phyloP scores from a whole-genome alignment of 2,888 invertebrate species.

The Hylaea fasciaria region DNA sequence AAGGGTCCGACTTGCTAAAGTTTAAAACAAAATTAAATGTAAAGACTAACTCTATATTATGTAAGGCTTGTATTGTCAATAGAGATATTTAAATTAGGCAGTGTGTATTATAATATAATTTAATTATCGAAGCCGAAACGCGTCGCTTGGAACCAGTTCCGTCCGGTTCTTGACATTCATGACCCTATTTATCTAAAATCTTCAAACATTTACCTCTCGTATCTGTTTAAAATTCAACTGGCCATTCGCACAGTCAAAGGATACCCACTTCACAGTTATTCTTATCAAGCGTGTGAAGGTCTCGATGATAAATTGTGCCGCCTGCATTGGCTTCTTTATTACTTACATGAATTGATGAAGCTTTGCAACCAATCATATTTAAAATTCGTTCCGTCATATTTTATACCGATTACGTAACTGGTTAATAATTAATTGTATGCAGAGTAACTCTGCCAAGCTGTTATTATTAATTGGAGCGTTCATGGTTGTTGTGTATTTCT shows the following conservation, averaged over 20 bases:
- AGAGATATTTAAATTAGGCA: conserved; percentile 15
- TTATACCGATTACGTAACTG: conserved; percentile 24
- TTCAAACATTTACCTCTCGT: conserved; percentile 52
- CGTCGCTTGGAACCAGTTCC: conserved; percentile 55
- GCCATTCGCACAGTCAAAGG: conserved; percentile 36
- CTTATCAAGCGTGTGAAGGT: conserved; percentile 60
- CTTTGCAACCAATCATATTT: conserved; percentile 16
- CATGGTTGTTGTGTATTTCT: conserved; percentile 14
- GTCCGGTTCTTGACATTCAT: conserved; percentile 55
- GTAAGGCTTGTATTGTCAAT: background rate
- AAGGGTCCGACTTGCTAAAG: background rate
- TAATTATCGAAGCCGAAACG: conserved; percentile 53
- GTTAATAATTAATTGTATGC: conserved; percentile 17
- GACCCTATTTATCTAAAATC: conserved; percentile 61
- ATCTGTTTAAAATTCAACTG: conserved; percentile 24
- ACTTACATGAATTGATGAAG: conserved; percentile 26
- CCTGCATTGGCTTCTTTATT: conserved; percentile 22
- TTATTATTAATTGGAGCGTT: conserved; percentile 12
- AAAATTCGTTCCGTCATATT: conserved; percentile 8
- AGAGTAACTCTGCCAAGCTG: conserved; percentile 16
- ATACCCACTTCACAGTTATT: conserved; percentile 42
- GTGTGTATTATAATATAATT: conserved; percentile 45
- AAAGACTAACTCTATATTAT: conserved; percentile 5
- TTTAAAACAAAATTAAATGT: too few species aligned
- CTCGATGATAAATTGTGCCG: conserved; percentile 40